Conservation (phyloP, 2,797 vertebrate genomes). For the Semaprochilodus insignis region DNA sequence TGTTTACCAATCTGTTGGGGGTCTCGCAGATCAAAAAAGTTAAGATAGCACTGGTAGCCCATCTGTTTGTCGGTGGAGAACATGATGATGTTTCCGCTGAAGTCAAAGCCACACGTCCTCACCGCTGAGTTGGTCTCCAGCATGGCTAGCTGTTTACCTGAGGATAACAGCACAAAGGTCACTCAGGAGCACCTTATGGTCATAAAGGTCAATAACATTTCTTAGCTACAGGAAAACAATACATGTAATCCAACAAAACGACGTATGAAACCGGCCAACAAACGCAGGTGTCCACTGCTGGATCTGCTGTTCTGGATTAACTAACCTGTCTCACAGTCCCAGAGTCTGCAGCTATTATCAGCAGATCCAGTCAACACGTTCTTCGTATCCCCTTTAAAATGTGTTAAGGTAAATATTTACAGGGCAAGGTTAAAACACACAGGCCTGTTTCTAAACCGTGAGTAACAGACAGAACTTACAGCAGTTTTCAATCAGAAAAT, state of each 20-base stretch:
- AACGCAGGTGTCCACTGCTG: background rate
- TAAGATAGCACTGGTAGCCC: constrained; percentile 97
- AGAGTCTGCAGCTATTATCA: constrained; percentile 96
- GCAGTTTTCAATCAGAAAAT: background rate
- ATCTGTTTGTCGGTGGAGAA: constrained; percentile 99
- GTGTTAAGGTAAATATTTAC: constrained; percentile 74
- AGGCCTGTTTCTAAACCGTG: background rate
- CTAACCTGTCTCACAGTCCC: constrained; percentile 96
- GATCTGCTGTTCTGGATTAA: background rate
- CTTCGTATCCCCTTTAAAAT: constrained; percentile 90
- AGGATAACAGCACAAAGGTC: background rate
- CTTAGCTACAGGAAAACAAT: background rate
- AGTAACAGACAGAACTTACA: background rate
- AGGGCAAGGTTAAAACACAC: background rate
- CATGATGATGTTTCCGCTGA: constrained; percentile 99
- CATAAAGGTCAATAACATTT: background rate
- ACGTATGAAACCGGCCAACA: background rate
- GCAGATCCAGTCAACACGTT: constrained; percentile 96
- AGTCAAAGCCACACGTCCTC: constrained; percentile 96
- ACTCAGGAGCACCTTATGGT: background rate
- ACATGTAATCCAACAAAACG: background rate
- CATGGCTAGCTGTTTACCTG: constrained; percentile 95
- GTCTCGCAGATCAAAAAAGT: constrained; percentile 95
- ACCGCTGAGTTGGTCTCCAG: constrained; percentile 96
- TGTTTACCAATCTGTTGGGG: constrained; percentile 91